Conservation (phyloP, 2,888 invertebrate species). For the Dynastes tityus region DNA sequence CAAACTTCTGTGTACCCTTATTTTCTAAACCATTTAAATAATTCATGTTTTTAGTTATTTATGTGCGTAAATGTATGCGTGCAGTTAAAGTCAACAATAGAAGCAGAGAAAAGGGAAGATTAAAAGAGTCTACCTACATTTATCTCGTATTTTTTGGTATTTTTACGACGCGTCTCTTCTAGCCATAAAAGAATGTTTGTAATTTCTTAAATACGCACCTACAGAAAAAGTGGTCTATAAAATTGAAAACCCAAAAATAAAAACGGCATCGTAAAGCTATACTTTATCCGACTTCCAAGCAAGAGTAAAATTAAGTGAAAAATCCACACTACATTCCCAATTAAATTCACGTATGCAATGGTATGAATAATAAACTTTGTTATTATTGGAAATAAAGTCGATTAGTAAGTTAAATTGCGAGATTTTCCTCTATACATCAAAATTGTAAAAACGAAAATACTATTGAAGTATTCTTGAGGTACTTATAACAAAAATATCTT, state of each 20-base stretch:
- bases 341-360: background rate
- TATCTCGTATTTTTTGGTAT: conserved; percentile 42
- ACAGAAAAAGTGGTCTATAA: conserved; percentile 46
- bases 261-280: conserved; percentile 37
- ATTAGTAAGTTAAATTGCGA: no score
- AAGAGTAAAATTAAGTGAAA: conserved; percentile 22
- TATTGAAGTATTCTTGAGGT: no score
- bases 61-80: conserved; percentile 22
- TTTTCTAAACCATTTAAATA: conserved; percentile 25
- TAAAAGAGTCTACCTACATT: conserved; percentile 38
- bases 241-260: conserved; percentile 39
- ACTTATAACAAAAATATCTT: no score
- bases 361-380: background rate
- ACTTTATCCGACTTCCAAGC: conserved; percentile 21
- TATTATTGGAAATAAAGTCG: no score
- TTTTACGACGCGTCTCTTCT: conserved; percentile 40
- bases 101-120: conserved; percentile 33
- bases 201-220: conserved; percentile 49
- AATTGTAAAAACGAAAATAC: no score
- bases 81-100: conserved; percentile 38
- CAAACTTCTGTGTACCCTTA: background rate
- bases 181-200: conserved; percentile 49
- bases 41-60: conserved; percentile 32
- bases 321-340: background rate
- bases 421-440: no score